These are phyloP conservation scores for Pocillopora verrucosa DNA, from an alignment of 64 coral and sea anemone genomes.

Conservation along the genomic window DNA sequence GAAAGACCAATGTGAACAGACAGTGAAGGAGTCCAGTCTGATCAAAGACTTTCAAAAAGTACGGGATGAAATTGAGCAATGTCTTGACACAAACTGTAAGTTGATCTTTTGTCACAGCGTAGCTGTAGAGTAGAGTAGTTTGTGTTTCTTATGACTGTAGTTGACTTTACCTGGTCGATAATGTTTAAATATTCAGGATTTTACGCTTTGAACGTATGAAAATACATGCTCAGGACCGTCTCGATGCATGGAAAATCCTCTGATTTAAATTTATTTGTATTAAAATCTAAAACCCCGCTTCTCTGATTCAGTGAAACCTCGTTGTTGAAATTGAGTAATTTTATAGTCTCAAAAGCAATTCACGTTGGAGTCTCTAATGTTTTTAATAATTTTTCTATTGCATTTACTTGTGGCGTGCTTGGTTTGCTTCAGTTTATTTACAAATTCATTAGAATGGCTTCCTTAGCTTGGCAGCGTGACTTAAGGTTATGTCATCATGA, in stretches of 20 bases:
- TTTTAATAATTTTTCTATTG: neutral
- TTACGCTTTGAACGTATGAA: neutral
- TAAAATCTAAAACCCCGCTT: neutral
- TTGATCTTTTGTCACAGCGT: conserved; percentile 34
- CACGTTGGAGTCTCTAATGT: neutral
- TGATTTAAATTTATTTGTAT: too few species aligned
- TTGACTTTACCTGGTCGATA: neutral
- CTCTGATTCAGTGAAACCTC: neutral
- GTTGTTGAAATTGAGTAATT: neutral
- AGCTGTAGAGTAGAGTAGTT: neutral
- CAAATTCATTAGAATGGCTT: neutral
- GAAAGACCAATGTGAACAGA: conserved; percentile 13
- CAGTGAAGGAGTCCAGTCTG: conserved; percentile 50
- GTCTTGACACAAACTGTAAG: conserved; percentile 93
- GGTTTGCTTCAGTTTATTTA: neutral
- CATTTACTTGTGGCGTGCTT: neutral
- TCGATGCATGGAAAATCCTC: too few species aligned
- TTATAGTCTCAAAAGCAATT: neutral
- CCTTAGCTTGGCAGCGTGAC: neutral
- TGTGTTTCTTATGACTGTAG: neutral
- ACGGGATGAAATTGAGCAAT: conserved; percentile 72
- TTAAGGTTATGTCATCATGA: neutral
- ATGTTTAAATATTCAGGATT: neutral
- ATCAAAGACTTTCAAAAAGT: conserved; percentile 83
- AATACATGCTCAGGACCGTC: neutral